These are phyloP conservation scores for Phthorimaea operculella DNA, from an alignment of 1,140 invertebrate species.

Conservation along the genomic window DNA sequence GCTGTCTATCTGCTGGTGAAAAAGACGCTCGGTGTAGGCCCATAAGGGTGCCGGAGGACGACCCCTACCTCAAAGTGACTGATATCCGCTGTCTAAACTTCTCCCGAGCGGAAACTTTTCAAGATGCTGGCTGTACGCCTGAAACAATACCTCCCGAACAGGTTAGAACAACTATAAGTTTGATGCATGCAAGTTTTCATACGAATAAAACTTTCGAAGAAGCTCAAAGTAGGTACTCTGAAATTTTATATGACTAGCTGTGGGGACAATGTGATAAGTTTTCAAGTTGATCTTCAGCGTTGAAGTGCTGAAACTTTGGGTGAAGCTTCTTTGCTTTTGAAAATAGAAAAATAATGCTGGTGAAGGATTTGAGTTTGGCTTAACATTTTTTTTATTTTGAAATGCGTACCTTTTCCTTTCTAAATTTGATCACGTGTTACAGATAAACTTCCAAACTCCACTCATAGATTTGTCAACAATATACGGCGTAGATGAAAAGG, in stretches of 20 bases:
- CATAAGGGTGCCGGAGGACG: slow-evolving; percentile 34
- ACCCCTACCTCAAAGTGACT: slow-evolving; percentile 38
- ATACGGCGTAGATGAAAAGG: slow-evolving; percentile 35
- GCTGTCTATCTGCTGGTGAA: slow-evolving; percentile 22
- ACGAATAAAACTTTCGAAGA: neutral
- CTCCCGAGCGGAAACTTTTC: slow-evolving; percentile 44
- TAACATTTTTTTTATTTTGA: too few relatives aligned
- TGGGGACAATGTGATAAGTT: neutral
- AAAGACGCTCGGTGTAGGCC: slow-evolving; percentile 31
- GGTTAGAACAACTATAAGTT: slow-evolving; percentile 20
- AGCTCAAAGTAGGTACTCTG: neutral
- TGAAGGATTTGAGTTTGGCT: too few relatives aligned
- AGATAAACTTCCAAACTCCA: slow-evolving; percentile 49
- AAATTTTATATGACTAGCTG: neutral
- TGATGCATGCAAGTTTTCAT: slow-evolving; percentile 5
- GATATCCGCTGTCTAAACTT: slow-evolving; percentile 44
- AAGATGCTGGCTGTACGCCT: slow-evolving; percentile 34
- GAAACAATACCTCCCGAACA: slow-evolving; percentile 32
- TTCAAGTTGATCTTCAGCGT: neutral
- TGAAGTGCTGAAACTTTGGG: neutral
- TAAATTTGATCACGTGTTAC: neutral
- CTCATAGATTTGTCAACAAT: slow-evolving; percentile 39
- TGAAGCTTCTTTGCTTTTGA: neutral
- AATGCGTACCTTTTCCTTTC: neutral
- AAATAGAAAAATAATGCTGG: too few relatives aligned